Evolutionary conservation across 2,113 vertebrate species (phyloP), one percentile per base, ranked within the genome.

Genomic region (Sakesphorus luctuosus): DNA sequence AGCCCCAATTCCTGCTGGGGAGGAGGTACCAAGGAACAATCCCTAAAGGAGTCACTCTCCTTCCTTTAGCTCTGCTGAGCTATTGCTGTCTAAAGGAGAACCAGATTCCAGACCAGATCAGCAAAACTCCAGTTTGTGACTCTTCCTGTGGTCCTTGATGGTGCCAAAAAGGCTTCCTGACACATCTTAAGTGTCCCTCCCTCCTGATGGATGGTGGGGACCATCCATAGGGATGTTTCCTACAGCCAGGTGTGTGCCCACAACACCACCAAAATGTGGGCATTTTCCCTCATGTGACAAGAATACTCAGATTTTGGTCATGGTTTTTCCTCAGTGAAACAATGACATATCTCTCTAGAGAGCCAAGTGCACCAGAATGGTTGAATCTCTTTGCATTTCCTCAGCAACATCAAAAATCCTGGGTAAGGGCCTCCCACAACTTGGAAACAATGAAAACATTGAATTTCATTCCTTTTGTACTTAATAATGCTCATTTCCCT

Each of bases 321-420:
- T 0, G 0, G 18, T 55, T 18, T 65, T 25, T 14, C 7, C 28
- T 50, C 9, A 23, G 28, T 1, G 1, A 8, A 3, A 31, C 7
- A 55, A 31, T 35, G 1, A 50, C 71, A 40, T 24, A 31, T 9
- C 14, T 40, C 40, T 20, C 7, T 14, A 35, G 18, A 58, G 71
- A 81, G 29, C 31, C 35, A 31, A 53, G 7, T 13, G 17, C 19
- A 43, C 26, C 35, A 11, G 40, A 49, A 24, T 4, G 23, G 14
- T 13, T n/a, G 19, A 49, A 38, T 2, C 5, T 2, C 6, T 49
- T n/a, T 44, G 23, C 5, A 23, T 79, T 53, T 75, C 62, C 62
- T 6, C 28, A 68, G 43, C 28, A 58, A 10, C 44, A 75, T 6
- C 44, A 38, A 65, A 55, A 20, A 49, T 8, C 35, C 33, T 18